Evolutionary conservation across 1,140 invertebrate species (phyloP), one percentile per base, ranked within the genome.

Genomic region (Fopius arisanus): DNA sequence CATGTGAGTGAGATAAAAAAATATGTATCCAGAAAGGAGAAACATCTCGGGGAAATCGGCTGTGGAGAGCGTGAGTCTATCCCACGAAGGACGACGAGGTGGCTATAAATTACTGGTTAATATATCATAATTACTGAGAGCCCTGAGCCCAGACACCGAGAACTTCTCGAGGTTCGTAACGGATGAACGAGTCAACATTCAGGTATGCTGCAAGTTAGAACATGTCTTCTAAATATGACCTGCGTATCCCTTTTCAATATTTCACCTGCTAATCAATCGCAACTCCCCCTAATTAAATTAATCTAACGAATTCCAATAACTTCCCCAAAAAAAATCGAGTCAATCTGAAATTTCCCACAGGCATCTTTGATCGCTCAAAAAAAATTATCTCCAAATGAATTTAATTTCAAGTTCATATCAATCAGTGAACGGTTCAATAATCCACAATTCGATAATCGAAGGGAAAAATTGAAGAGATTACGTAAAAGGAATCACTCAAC

Each of bases 41-140:
- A 23, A 63, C 16, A 14, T 16, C 12, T 43, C 16, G 23, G n/a
- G 28, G 33, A 26, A 37, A 31, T 41, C 71, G 67, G 69, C 77
- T 71, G 68, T 43, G 67, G 62, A 78, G 40, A 73, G 28, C 67
- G 67, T 28, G 74, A 77, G 74, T 77, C 74, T 76, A 69, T 74
- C 78, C 78, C 65, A 76, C 73, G 76, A 83, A 77, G 79, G 78
- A 77, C 78, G 72, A 72, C 76, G 77, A 79, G 77, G 77, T 75
- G 78, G 78, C 78, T 80, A 83, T 83, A 84, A 82, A 83, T 82
- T 83, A 83, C 78, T 69, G 80, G 74, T 80, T 83, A 83, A 83
- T 83, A 84, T 84, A 79, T 83, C 81, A 80, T 83, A 83, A 83
- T 82, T 83, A 82, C 78, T 75, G 75, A 78, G 74, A 59, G 14